Conservation (phyloP, 2,888 invertebrate species). For the Melinopterus prodromus region DNA sequence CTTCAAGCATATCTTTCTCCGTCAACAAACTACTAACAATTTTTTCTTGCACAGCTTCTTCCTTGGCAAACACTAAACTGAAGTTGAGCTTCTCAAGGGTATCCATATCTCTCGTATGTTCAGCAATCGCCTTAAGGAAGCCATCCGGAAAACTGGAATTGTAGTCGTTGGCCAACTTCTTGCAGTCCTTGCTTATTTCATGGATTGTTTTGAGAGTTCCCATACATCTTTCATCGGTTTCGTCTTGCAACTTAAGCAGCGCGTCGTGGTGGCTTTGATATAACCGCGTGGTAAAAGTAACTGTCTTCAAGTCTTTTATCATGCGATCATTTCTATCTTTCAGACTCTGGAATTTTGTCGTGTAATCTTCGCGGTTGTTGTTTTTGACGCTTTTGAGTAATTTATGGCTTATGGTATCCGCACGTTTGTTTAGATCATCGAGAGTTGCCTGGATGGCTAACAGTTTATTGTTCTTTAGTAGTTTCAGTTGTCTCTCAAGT, state of each 20-base stretch:
- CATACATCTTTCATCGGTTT: neutral
- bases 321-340: neutral
- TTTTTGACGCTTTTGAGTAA: neutral
- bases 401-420: neutral
- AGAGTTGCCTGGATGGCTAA: neutral
- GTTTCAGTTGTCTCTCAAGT: neutral
- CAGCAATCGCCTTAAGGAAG: neutral
- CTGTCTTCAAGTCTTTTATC: neutral
- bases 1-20: neutral
- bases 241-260: neutral
- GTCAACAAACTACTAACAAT: neutral
- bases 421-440: neutral
- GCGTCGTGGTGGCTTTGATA: neutral
- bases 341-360: neutral
- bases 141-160: neutral
- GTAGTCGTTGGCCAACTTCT: neutral
- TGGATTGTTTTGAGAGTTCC: neutral
- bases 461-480: neutral
- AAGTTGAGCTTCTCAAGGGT: neutral
- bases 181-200: neutral
- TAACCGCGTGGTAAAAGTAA: neutral
- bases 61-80: neutral
- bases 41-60: neutral
- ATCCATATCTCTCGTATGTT: neutral
- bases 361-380: neutral